phyloP scores from a whole-genome alignment of 1,140 invertebrate species.

The Chlorops oryzae region DNA sequence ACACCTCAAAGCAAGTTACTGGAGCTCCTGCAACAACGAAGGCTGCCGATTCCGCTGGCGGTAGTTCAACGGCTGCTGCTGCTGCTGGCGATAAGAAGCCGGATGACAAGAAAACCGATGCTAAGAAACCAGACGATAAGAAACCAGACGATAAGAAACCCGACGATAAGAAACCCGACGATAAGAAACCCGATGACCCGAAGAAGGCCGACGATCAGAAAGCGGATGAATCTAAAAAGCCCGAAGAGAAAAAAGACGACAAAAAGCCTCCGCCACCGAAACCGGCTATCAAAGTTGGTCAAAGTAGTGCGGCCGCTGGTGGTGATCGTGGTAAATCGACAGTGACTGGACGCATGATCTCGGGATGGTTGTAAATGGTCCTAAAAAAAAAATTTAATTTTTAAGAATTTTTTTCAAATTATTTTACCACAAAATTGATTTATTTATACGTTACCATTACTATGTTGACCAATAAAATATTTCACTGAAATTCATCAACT shows the following conservation, averaged over 20 bases:
- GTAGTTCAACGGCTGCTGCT: background rate
- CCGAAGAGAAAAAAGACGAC: conserved; percentile 10
- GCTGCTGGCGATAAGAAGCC: conserved; percentile 17
- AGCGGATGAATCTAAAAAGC: conserved; percentile 15
- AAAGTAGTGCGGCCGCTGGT: conserved; percentile 42
- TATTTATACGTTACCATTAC: no score
- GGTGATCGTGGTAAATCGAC: conserved; percentile 45
- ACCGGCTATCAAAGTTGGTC: conserved; percentile 40
- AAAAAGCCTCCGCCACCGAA: conserved; percentile 26
- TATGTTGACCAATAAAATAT: no score
- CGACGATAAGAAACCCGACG: conserved; percentile 27
- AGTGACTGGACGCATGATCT: conserved; percentile 46
- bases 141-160: conserved; percentile 26
- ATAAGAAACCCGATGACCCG: conserved; percentile 29
- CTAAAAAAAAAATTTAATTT: background rate
- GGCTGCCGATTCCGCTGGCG: conserved; percentile 27
- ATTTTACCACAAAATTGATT: no score
- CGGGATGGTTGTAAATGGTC: conserved; percentile 32
- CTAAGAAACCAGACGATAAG: conserved; percentile 20
- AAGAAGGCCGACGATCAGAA: conserved; percentile 26
- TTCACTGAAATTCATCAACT: no score
- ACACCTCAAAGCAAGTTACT: conserved; percentile 13
- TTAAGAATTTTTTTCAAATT: no score
- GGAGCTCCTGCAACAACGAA: conserved; percentile 16
- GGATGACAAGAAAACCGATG: background rate